phyloP scores from a whole-genome alignment of 2,113 vertebrate genomes.

The Tyrannus savana region DNA sequence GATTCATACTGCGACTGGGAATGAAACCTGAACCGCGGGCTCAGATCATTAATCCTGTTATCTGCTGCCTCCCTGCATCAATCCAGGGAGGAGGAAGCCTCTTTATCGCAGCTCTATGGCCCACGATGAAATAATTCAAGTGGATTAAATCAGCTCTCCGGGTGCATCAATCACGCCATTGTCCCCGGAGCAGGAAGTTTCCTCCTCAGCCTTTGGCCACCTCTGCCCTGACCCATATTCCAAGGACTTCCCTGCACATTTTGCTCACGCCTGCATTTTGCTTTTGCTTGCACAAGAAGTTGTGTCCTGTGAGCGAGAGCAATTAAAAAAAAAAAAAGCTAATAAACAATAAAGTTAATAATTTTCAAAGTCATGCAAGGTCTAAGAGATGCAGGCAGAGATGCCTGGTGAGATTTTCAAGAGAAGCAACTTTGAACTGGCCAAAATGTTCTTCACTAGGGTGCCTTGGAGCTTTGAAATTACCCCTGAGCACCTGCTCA shows the following conservation, averaged over 20 bases:
- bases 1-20: slow-evolving; percentile 19
- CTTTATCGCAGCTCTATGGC: slow-evolving; percentile 28
- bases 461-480: neutral
- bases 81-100: slow-evolving; percentile 47
- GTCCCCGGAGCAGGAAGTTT: slow-evolving; percentile 60
- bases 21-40: slow-evolving; percentile 18
- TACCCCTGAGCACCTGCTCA: neutral
- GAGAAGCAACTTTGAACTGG: neutral
- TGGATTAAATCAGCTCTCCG: slow-evolving; percentile 52
- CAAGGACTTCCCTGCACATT: slow-evolving; percentile 60
- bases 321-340: neutral
- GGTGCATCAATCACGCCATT: slow-evolving; percentile 48
- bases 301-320: neutral
- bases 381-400: neutral
- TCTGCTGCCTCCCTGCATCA: slow-evolving; percentile 59
- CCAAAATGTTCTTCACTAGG: neutral
- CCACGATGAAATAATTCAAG: slow-evolving; percentile 61
- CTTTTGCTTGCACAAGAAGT: neutral
- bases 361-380: neutral
- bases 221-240: slow-evolving; percentile 50
- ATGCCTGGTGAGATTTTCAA: neutral
- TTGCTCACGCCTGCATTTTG: neutral
- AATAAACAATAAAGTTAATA: neutral
- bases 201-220: slow-evolving; percentile 40
- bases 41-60: slow-evolving; percentile 66